These are phyloP conservation scores for Thunnus albacares DNA, from an alignment of 2,797 vertebrate species.

Conservation along the genomic window DNA sequence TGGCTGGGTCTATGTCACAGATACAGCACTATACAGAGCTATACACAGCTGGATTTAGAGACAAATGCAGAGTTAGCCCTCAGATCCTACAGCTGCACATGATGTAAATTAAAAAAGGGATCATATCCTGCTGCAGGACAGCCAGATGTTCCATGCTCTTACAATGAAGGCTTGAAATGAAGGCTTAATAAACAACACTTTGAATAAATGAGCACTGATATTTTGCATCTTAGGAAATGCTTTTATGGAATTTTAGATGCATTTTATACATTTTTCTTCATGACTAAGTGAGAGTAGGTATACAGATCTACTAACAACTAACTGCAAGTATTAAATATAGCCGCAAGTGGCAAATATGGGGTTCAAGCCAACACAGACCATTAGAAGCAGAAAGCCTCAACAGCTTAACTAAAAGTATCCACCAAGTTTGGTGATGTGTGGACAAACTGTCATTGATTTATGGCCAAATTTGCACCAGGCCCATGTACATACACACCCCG, in stretches of 20 bases:
- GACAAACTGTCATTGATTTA: too few species aligned
- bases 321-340: too few species aligned
- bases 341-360: too few species aligned
- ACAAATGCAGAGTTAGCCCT: constrained; percentile 15
- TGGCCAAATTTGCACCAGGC: too few species aligned
- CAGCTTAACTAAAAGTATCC: too few species aligned
- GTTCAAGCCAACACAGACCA: too few species aligned
- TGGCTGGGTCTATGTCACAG: not conserved
- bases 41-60: constrained; percentile 22
- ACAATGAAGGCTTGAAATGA: not conserved
- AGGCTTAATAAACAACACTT: not conserved
- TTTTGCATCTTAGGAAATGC: too few species aligned
- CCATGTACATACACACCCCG: too few species aligned
- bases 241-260: not conserved
- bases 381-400: too few species aligned
- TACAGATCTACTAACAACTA: too few species aligned
- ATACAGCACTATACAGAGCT: not conserved
- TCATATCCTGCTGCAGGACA: constrained; percentile 61
- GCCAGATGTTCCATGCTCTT: constrained; percentile 55
- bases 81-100: constrained; percentile 37
- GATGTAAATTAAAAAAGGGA: constrained; percentile 57
- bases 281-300: too few species aligned
- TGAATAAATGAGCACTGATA: not conserved
- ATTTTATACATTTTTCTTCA: not conserved
- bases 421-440: too few species aligned